Evolutionary conservation across 2,113 vertebrate species (phyloP), one percentile per base, ranked within the genome.

Genomic region (Ciconia boyciana): DNA sequence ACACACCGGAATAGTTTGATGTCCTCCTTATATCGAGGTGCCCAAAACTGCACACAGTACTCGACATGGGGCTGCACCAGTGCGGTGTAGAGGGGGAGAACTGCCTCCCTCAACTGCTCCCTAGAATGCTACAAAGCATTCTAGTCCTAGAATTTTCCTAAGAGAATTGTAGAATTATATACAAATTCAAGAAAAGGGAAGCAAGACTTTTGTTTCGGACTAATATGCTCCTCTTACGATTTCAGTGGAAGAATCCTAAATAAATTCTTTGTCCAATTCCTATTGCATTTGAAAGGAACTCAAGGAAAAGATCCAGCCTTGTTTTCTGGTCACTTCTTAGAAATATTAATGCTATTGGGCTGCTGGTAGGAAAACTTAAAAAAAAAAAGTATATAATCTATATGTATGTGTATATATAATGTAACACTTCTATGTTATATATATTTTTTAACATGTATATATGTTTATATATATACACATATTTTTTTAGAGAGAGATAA

Each of bases 21-120:
- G 15, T 34, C 6, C 39, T 39, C 44, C 44, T 34, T 39, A 39
- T 39, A 39, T 39, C 9, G 24, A 60, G 13, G 29, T 0, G 1
- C 52, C 14, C 7, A n/a, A 86, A 85, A 66, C 18, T 65, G 31
- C 10, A 25, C 6, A 13, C 34, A 44, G 10, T 32, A 25, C 28
- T 72, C 1, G 1, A 65, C 19, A 28, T 65, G n/a, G 31, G n/a
- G 28, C 66, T 0, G 2, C 19, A 41, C n/a, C 10, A 57, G 36
- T 52, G 69, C 36, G 18, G 44, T 17, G 8, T 15, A 25, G 57
- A 13, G 10, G 29, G 31, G 28, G 70, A 29, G 22, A 34, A 17
- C 44, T 2, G 0, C 61, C 31, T 55, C 29, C 32, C 16, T 81
- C 48, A 32, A 6, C 14, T 55, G 25, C 10, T 69, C 22, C 21